Conservation (phyloP, 2,113 vertebrate genomes). For the Amblyopsis rosae region DNA sequence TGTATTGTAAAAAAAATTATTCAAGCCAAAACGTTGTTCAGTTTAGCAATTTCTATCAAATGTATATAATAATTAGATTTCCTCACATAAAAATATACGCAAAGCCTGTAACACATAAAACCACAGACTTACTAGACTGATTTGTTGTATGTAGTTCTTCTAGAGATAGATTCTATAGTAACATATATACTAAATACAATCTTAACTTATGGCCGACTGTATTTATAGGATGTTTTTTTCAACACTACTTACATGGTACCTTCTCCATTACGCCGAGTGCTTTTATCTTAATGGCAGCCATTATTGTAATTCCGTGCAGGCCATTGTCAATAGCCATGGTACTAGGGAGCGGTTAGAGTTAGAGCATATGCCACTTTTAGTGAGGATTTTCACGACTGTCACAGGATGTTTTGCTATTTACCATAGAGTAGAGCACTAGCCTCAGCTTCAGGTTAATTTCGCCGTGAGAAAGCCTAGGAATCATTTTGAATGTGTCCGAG, state of each 20-base stretch:
- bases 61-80: no score
- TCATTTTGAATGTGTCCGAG: no score
- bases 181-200: not conserved
- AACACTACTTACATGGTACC: not conserved
- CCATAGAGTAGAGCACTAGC: not conserved
- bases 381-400: not conserved
- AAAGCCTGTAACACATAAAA: no score
- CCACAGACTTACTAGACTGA: no score
- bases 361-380: not conserved
- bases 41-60: no score
- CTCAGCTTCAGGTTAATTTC: no score
- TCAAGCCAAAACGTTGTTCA: no score
- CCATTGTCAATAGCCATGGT: not conserved
- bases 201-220: not conserved
- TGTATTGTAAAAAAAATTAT: no score
- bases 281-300: not conserved
- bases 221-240: not conserved
- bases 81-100: no score
- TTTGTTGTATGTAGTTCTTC: no score
- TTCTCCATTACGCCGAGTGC: not conserved
- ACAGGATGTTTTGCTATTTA: not conserved
- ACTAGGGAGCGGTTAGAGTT: not conserved
- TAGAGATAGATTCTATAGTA: no score
- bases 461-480: no score
- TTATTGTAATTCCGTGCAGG: not conserved